Evolutionary conservation across 2,113 vertebrate genomes (phyloP).

Genomic region (Centropus unirufus): DNA sequence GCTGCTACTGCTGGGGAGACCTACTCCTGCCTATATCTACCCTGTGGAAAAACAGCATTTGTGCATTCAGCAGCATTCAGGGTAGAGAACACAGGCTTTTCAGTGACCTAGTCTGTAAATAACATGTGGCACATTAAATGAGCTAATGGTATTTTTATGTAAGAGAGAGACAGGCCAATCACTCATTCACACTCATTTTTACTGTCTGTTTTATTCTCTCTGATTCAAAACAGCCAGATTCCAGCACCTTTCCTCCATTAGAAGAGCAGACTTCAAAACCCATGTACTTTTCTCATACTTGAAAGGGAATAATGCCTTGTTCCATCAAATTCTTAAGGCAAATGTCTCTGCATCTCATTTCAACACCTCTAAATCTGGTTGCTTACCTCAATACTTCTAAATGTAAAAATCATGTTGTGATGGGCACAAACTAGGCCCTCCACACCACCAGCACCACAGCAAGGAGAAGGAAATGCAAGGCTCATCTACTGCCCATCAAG

Average conservation of each 20-base stretch:
- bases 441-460: neutral
- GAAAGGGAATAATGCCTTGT: conserved; percentile 10
- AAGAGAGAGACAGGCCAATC: conserved; percentile 3
- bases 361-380: neutral
- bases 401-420: neutral
- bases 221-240: neutral
- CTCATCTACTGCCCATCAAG: neutral
- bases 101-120: neutral
- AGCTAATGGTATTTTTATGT: conserved; percentile 64
- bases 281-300: neutral
- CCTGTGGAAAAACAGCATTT: neutral
- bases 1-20: neutral
- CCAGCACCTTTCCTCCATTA: conserved; percentile 7
- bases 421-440: neutral
- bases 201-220: conserved; percentile 25
- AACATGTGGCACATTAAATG: conserved; percentile 16
- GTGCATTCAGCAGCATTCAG: neutral
- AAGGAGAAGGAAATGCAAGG: neutral
- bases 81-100: neutral
- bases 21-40: neutral
- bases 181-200: conserved; percentile 40
- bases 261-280: neutral
- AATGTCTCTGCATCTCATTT: conserved; percentile 2
- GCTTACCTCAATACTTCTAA: neutral
- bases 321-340: neutral